phyloP scores from a whole-genome alignment of 2,888 invertebrate species.

The Hyalella azteca region DNA sequence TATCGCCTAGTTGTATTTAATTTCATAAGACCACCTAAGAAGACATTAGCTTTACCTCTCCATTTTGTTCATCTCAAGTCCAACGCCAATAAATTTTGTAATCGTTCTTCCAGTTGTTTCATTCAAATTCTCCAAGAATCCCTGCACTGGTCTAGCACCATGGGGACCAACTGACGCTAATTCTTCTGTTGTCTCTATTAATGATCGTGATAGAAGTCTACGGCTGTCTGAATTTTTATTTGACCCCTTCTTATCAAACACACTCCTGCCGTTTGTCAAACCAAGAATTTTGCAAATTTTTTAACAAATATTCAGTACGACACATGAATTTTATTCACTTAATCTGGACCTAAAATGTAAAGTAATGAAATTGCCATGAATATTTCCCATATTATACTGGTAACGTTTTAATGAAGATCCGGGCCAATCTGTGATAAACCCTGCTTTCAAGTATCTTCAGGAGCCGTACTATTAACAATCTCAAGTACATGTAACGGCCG shows the following conservation, averaged over 20 bases:
- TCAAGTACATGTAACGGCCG: too few species aligned
- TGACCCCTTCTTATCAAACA: neutral
- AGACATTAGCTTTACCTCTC: slow-evolving; percentile 27
- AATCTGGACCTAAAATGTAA: too few species aligned
- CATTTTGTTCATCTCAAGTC: slow-evolving; percentile 32
- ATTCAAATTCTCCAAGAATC: neutral
- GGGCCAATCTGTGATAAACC: too few species aligned
- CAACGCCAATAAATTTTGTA: slow-evolving; percentile 27
- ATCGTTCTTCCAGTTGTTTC: neutral
- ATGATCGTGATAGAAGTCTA: neutral
- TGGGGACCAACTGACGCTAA: neutral
- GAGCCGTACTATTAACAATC: too few species aligned
- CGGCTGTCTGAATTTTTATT: neutral
- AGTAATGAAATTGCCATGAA: too few species aligned
- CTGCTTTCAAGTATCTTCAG: too few species aligned
- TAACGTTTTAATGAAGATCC: too few species aligned
- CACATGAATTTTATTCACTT: too few species aligned
- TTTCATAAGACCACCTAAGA: slow-evolving; percentile 29
- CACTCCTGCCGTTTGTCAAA: too few species aligned
- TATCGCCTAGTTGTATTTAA: slow-evolving; percentile 20
- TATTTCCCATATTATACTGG: too few species aligned
- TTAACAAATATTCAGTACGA: too few species aligned
- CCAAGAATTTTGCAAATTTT: too few species aligned
- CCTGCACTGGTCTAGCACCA: neutral
- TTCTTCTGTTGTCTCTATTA: neutral